These are phyloP conservation scores for Paraescarpia echinospica DNA, from an alignment of 1,140 invertebrate species.

Conservation along the genomic window DNA sequence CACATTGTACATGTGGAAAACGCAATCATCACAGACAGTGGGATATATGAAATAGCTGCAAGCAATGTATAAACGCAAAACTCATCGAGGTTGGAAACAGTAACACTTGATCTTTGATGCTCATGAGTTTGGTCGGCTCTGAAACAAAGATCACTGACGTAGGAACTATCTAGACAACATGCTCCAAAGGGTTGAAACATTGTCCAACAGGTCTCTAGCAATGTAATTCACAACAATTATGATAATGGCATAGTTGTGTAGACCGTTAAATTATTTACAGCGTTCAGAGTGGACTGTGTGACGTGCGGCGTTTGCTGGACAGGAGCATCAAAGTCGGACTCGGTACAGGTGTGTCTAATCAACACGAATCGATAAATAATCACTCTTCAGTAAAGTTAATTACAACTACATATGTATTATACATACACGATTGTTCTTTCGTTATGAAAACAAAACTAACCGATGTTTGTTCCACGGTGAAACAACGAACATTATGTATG, in stretches of 20 bases:
- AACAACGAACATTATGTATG: too few relatives aligned
- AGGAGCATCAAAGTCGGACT: slow-evolving; percentile 75
- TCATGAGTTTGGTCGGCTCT: not conserved
- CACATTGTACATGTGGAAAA: too few relatives aligned
- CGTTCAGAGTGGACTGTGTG: slow-evolving; percentile 81
- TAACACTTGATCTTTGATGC: not conserved
- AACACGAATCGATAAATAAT: not conserved
- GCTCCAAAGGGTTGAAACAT: not conserved
- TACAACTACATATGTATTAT: not conserved
- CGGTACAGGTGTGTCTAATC: slow-evolving; percentile 71
- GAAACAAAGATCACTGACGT: not conserved
- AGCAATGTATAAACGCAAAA: not conserved
- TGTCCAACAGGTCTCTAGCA: too few relatives aligned
- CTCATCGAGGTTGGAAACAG: not conserved
- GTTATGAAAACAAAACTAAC: not conserved
- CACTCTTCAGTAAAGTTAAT: not conserved
- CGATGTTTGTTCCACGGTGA: too few relatives aligned
- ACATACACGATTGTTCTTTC: not conserved
- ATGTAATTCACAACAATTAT: not conserved
- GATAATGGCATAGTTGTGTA: slow-evolving; percentile 13
- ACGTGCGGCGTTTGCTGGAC: slow-evolving; percentile 69
- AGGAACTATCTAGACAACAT: not conserved
- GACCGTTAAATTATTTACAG: slow-evolving; percentile 43
- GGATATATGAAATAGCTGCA: too few relatives aligned
- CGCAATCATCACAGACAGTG: too few relatives aligned